Base-by-base conservation (phyloP, 2,113 vertebrate genomes). In the Ia io region DNA sequence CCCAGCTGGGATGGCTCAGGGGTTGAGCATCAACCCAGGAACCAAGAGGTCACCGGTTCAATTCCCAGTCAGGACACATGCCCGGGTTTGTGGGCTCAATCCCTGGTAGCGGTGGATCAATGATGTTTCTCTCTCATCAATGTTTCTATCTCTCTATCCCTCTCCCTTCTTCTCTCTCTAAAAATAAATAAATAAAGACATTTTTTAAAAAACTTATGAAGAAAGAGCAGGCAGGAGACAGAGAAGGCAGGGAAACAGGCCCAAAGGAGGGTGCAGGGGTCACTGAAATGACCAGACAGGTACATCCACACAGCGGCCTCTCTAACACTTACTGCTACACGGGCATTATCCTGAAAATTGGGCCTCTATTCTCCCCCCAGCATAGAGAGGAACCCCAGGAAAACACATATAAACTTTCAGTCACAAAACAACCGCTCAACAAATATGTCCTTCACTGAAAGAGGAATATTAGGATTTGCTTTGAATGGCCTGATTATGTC, bases 401-500 rank as follows among this genome's bases (percentile, higher is more conserved):
- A 40, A n/a, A 47, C 2, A 51, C 47, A 32, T 0, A 47, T 0
- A 63, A 51, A 67, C 32, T 61, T 82, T 70, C 56, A 85, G 53
- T 22, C 28, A 90, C 85, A 78, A 92, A 95, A 82, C 4, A 85
- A 56, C 25, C 56, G 32, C 70, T 96, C 67, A 61, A 80, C 23
- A 61, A 63, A 63, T n/a, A 67, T 23, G 37, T 14, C 42, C 32
- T 32, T 44, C 56, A 13, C 59, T 30, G 80, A 51, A 44, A 51
- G 22, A 92, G 23, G 42, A 89, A 28, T 47, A 16, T 16, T n/a
- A 9, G 3, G 70, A 78, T 56, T 53, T 67, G 59, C 69, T 92
- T 18, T 16, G 6, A 90, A 63, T 85, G 78, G 82, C 82, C 88
- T 79, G 49, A 93, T 96, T 96, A 40, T 78, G 91, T 79, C 61